Percentiles rank a stretch among this genome's conserved stretches.
These are phyloP conservation scores for Elephas maximus DNA, from an alignment of 2,113 vertebrate genomes.

Conservation along the genomic window DNA sequence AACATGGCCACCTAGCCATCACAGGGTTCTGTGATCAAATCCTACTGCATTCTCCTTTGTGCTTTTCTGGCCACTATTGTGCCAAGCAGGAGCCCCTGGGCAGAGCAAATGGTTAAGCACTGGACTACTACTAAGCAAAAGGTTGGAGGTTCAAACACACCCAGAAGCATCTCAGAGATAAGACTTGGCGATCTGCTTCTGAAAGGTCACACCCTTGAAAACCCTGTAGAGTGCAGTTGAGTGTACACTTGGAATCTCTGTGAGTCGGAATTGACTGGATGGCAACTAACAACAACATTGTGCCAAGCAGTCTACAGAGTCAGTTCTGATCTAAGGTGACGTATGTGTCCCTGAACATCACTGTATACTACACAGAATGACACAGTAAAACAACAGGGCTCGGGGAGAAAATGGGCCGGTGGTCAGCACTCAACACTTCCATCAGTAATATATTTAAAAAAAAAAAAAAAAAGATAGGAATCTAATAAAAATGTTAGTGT, in stretches of 20 bases:
- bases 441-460: not conserved
- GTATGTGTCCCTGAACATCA: not conserved
- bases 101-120: no score
- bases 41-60: not conserved
- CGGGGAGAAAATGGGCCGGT: not conserved
- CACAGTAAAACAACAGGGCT: not conserved
- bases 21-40: not conserved
- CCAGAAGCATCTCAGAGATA: no score
- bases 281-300: not conserved
- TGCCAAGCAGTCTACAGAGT: not conserved
- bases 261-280: not conserved
- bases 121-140: no score
- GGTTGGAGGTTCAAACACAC: no score
- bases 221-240: not conserved
- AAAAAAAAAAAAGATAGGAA: not conserved
- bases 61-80: not conserved
- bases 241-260: not conserved
- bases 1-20: not conserved
- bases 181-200: no score
- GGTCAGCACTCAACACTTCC: not conserved
- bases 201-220: not conserved
- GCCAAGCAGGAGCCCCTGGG: not conserved
- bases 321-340: rapidly evolving
- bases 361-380: not conserved
- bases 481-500: not conserved